A percentile compares a stretch with the other conserved stretches of the same genome.
Evolutionary conservation across 92 coral and sea anemone species (phyloP).

Genomic region (Pocillopora grandis): DNA sequence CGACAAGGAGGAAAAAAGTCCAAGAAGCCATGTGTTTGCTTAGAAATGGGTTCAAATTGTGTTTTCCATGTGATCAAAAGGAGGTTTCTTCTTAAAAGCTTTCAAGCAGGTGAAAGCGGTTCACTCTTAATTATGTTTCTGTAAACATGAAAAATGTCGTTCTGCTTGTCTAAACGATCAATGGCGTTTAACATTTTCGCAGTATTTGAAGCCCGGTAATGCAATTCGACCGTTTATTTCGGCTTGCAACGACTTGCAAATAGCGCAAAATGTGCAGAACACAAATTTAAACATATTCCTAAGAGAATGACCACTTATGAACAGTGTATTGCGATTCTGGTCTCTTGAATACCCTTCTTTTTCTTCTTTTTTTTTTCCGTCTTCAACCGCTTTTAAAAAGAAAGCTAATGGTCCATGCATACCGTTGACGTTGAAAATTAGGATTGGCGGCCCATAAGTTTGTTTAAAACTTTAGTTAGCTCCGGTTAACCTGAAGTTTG

Average conservation of each 20-base stretch:
- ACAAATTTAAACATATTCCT: neutral
- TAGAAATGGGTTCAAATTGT: no score
- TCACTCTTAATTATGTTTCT: neutral
- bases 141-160: neutral
- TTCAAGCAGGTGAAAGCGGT: neutral
- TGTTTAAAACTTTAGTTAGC: no score
- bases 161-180: constrained; percentile 5
- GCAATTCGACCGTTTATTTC: neutral
- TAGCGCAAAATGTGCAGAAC: neutral
- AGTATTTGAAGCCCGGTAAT: constrained; percentile 5
- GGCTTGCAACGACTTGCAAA: neutral
- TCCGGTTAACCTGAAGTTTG: no score
- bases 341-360: no score
- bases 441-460: no score
- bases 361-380: no score
- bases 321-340: no score
- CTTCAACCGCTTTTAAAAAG: no score
- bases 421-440: no score
- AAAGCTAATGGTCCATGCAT: no score
- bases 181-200: neutral
- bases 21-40: no score
- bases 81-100: neutral
- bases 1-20: no score
- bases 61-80: neutral
- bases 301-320: neutral